Evolutionary conservation across 2,113 vertebrate species (phyloP).

Genomic region (Penelope pileata): DNA sequence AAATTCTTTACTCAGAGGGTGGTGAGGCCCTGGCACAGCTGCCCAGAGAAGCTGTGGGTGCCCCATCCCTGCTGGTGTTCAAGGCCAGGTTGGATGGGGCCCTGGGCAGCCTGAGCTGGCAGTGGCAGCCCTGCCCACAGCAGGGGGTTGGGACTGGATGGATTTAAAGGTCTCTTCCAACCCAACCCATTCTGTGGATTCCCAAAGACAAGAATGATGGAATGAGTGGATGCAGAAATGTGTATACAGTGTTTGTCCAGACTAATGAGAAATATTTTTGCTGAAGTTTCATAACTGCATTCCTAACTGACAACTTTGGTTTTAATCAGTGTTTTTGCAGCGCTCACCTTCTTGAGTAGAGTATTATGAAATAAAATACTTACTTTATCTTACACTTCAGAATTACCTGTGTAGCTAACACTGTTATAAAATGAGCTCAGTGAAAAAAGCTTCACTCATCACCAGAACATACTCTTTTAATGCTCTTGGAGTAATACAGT

Average conservation of each 20-base stretch:
- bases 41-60: too few species aligned
- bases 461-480: background rate
- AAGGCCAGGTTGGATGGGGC: too few species aligned
- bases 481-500: background rate
- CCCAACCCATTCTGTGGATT: background rate
- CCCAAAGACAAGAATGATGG: background rate
- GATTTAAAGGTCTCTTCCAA: too few species aligned
- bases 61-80: too few species aligned
- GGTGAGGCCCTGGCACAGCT: too few species aligned
- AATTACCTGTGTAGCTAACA: background rate
- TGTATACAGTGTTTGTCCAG: background rate
- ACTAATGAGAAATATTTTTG: background rate
- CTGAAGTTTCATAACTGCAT: background rate
- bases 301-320: background rate
- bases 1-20: too few species aligned
- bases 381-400: background rate
- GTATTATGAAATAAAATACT: background rate
- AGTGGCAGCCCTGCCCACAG: too few species aligned
- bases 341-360: background rate
- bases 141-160: too few species aligned
- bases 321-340: background rate
- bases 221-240: background rate
- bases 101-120: too few species aligned
- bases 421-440: background rate
- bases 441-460: background rate